These are phyloP conservation scores for Opisthograptis luteolata DNA, from an alignment of 2,888 invertebrate species.

Conservation along the genomic window DNA sequence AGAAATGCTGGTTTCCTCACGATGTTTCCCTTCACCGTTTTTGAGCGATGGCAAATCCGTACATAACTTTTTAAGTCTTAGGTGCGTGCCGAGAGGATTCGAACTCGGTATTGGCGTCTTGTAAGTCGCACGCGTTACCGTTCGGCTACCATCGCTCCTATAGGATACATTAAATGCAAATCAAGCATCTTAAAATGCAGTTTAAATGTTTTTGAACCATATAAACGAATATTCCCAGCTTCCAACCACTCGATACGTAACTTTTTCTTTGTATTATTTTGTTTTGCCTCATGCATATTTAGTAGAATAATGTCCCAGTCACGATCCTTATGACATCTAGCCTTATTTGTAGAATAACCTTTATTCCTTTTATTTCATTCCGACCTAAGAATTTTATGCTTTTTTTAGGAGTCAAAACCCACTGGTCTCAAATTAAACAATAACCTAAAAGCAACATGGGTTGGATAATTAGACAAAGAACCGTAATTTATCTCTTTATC, in stretches of 20 bases:
- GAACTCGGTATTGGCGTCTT: too few relatives aligned
- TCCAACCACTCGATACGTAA: constrained; percentile 2
- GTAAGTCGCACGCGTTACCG: too few relatives aligned
- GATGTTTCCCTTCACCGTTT: too few relatives aligned
- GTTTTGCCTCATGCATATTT: constrained; percentile 38
- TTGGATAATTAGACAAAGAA: too few relatives aligned
- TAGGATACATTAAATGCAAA: not conserved
- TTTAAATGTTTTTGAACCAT: constrained; percentile 2
- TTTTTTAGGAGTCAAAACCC: constrained; percentile 1
- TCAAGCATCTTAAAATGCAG: not conserved
- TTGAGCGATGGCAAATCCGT: too few relatives aligned
- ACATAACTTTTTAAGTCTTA: too few relatives aligned
- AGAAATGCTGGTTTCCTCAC: too few relatives aligned
- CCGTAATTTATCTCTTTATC: too few relatives aligned
- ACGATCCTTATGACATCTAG: constrained; percentile 29
- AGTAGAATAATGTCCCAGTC: constrained; percentile 25
- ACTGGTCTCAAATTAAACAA: not conserved
- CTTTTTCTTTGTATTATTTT: constrained; percentile 36
- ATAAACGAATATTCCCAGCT: constrained; percentile 6
- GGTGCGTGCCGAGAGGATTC: too few relatives aligned
- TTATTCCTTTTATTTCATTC: constrained; percentile 22
- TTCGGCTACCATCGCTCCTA: too few relatives aligned
- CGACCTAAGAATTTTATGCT: not conserved
- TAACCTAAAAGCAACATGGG: too few relatives aligned
- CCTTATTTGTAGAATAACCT: constrained; percentile 19